A percentile compares a stretch with the other conserved stretches of the same genome.
Evolutionary conservation across 2,797 vertebrate species (phyloP).

Genomic region (Cheirogaleus major): DNA sequence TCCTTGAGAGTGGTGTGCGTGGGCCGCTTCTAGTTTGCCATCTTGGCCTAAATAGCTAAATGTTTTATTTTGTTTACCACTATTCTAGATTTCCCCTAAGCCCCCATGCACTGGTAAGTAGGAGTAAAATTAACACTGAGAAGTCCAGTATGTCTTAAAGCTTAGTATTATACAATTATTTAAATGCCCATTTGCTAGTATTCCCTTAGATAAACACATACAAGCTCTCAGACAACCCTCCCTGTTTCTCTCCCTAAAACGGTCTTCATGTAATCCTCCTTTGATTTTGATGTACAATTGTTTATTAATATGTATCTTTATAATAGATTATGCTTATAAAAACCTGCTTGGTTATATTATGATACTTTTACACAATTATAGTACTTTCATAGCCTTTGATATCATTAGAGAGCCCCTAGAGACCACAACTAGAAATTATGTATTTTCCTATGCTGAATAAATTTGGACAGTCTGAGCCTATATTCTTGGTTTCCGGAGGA

Average conservation of each 20-base stretch:
- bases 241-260: neutral
- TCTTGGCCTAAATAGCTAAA: neutral
- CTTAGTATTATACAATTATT: neutral
- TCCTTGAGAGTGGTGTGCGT: too few species aligned
- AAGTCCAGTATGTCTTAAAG: neutral
- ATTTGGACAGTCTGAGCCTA: neutral
- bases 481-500: neutral
- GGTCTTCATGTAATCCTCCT: neutral
- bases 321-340: neutral
- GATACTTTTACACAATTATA: neutral
- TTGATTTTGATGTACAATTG: neutral
- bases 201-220: neutral
- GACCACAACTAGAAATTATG: neutral
- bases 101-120: neutral
- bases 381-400: neutral
- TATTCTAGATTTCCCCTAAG: neutral
- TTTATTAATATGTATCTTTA: neutral
- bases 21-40: too few species aligned
- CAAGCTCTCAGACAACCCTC: neutral
- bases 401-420: neutral
- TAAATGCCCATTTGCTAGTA: neutral
- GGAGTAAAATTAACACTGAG: neutral
- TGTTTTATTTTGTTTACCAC: neutral
- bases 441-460: neutral
- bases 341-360: neutral